These are phyloP conservation scores for Polypterus senegalus DNA, from an alignment of 2,113 vertebrate species.

Conservation along the genomic window DNA sequence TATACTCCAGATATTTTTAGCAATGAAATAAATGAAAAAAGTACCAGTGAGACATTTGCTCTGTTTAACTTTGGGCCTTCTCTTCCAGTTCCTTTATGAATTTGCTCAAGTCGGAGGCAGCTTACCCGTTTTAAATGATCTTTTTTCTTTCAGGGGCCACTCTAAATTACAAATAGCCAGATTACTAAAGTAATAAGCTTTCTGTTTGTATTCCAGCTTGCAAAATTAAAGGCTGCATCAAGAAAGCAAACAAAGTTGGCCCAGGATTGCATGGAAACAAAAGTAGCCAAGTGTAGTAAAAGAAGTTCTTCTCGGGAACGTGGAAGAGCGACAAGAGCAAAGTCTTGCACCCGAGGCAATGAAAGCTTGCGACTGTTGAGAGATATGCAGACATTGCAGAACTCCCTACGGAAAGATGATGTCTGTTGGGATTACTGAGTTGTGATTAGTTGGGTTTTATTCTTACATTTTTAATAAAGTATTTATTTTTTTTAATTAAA, in stretches of 20 bases:
- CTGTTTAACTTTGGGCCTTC: no score
- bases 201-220: constrained; percentile 48
- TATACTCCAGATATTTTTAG: no score
- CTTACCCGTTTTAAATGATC: background rate
- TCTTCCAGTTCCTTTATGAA: no score
- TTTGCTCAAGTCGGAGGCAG: no score
- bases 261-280: no score
- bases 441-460: no score
- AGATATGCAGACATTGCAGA: constrained; percentile 87
- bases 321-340: no score
- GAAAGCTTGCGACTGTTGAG: constrained; percentile 73
- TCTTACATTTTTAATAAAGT: no score
- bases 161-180: background rate
- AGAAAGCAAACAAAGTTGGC: constrained; percentile 31
- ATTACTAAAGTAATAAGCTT: background rate
- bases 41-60: no score
- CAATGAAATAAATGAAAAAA: no score
- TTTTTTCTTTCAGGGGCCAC: background rate
- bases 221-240: constrained; percentile 53
- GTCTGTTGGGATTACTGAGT: constrained; percentile 55
- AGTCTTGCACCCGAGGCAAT: constrained; percentile 31
- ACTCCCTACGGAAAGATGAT: constrained; percentile 57
- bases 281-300: no score
- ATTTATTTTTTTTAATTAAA: background rate
- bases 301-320: no score